These are phyloP conservation scores for Lacanobia oleracea DNA, from an alignment of 2,888 invertebrate genomes.

Conservation along the genomic window DNA sequence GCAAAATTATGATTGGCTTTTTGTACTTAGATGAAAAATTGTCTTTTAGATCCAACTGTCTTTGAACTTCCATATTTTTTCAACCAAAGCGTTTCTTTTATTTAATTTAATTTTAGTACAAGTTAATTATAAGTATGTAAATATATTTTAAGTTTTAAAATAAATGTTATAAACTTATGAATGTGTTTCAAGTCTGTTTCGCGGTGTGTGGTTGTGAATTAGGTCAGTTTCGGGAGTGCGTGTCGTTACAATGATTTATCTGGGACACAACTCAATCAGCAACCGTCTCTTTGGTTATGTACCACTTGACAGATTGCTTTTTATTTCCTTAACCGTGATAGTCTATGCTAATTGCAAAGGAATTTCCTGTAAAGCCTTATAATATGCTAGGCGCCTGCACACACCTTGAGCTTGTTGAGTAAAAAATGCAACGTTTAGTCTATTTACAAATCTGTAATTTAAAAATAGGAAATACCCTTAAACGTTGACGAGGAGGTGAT, in stretches of 20 bases:
- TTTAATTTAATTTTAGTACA: constrained; percentile 26
- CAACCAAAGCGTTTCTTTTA: constrained; percentile 61
- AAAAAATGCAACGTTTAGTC: constrained; percentile 2
- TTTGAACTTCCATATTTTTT: constrained; percentile 59
- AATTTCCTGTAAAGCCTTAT: constrained; percentile 38
- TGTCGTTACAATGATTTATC: constrained; percentile 49
- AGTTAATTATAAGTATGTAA: constrained; percentile 56
- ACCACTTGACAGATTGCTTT: constrained; percentile 44
- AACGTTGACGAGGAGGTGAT: not conserved
- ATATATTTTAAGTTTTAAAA: constrained; percentile 62
- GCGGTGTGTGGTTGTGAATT: constrained; percentile 43
- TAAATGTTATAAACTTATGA: constrained; percentile 49
- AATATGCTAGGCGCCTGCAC: constrained; percentile 21
- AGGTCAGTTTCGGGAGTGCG: constrained; percentile 59
- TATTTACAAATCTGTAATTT: constrained; percentile 16
- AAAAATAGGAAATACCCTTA: constrained; percentile 23
- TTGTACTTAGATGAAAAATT: constrained; percentile 83
- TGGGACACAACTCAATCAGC: constrained; percentile 63
- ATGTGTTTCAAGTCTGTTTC: constrained; percentile 54
- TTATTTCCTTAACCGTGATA: constrained; percentile 42
- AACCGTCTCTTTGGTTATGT: constrained; percentile 40
- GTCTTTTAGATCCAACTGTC: constrained; percentile 54
- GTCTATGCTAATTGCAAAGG: constrained; percentile 43
- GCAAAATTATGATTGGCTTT: constrained; percentile 83
- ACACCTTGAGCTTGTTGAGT: constrained; percentile 21